phyloP scores from a whole-genome alignment of 64 coral and sea anemone genomes.

The Catalaphyllia jardinei region DNA sequence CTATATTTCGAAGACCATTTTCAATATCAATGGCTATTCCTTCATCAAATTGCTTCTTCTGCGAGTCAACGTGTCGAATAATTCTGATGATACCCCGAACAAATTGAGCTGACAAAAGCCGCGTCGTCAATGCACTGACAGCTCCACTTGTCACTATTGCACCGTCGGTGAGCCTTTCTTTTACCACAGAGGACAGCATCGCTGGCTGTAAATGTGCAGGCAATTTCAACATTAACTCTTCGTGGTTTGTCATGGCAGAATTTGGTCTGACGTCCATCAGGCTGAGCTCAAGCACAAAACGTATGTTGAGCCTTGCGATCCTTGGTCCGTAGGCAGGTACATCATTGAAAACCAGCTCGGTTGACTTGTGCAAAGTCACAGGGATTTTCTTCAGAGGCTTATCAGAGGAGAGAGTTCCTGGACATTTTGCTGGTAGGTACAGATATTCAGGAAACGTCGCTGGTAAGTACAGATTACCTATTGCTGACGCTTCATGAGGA shows the following conservation, averaged over 20 bases:
- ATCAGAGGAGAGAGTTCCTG: too few species aligned
- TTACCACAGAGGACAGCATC: conserved; percentile 45
- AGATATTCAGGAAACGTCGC: conserved; percentile 12
- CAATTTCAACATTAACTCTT: conserved; percentile 36
- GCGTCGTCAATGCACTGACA: neutral
- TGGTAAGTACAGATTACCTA: conserved; percentile 18
- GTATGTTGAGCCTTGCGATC: conserved; percentile 15
- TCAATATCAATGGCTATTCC: too few species aligned
- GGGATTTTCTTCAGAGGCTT: too few species aligned
- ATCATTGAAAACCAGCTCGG: conserved; percentile 49
- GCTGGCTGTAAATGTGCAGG: conserved; percentile 37
- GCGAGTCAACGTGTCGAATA: neutral
- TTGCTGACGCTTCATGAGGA: too few species aligned
- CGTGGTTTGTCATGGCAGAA: neutral
- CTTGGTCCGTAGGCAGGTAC: conserved; percentile 21
- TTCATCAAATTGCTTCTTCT: neutral
- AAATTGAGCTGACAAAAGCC: neutral
- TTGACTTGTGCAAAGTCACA: neutral
- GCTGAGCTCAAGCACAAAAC: conserved; percentile 25
- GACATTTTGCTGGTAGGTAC: neutral
- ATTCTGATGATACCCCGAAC: neutral
- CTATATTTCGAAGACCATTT: neutral
- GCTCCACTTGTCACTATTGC: neutral
- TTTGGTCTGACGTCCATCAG: neutral
- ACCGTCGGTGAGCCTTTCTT: neutral